These are phyloP conservation scores for Pyrrhura leucotis DNA, from an alignment of 2,797 vertebrate species.

Conservation along the genomic window DNA sequence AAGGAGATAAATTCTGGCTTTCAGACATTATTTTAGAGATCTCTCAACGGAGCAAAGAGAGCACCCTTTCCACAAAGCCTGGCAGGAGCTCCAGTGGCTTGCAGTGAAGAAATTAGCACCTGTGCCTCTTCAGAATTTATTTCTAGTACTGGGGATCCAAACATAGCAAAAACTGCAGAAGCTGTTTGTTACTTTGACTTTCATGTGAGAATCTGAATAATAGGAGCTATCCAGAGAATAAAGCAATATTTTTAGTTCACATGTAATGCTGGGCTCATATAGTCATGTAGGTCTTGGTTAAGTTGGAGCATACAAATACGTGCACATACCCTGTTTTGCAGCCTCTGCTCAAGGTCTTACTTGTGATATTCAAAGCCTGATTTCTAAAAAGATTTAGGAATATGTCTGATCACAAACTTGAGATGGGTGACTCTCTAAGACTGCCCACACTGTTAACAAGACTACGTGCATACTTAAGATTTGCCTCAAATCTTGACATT, in stretches of 20 bases:
- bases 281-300: not conserved
- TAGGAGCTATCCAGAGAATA: not conserved
- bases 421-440: not conserved
- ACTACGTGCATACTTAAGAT: not conserved
- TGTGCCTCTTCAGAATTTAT: not conserved
- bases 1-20: not conserved
- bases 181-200: not conserved
- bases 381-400: not conserved
- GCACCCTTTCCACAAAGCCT: not conserved
- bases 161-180: not conserved
- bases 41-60: not conserved
- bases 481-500: not conserved
- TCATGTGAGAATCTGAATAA: not conserved
- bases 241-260: not conserved
- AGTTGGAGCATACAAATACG: accelerated
- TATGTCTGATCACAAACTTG: not conserved
- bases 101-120: not conserved
- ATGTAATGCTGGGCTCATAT: not conserved
- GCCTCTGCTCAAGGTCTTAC: not conserved
- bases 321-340: not conserved
- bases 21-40: not conserved
- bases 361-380: not conserved
- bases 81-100: not conserved
- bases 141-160: not conserved
- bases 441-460: not conserved